phyloP scores from a whole-genome alignment of 2,797 vertebrate species.

The Peromyscus aztecus region DNA sequence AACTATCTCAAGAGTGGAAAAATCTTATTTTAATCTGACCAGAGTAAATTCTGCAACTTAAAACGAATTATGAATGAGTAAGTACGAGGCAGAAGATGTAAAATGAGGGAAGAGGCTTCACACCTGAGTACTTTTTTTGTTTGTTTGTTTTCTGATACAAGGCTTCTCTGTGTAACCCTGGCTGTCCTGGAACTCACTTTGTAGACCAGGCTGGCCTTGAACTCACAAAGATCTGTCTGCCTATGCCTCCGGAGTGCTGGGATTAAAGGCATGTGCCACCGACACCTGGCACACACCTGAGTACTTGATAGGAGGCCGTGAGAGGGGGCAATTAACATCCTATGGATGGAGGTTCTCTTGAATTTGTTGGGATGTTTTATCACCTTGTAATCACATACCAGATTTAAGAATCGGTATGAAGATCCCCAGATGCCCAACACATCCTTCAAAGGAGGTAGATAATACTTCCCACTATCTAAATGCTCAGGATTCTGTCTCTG shows the following conservation, averaged over 20 bases:
- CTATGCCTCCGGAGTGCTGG: neutral
- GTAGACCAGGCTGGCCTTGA: neutral
- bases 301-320: neutral
- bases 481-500: neutral
- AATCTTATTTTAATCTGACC: constrained; percentile 45
- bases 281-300: neutral
- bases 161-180: neutral
- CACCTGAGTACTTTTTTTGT: neutral
- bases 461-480: neutral
- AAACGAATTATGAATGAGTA: constrained; percentile 29
- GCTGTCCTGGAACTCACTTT: neutral
- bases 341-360: neutral
- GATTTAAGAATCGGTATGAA: neutral
- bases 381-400: neutral
- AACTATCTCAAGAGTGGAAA: neutral
- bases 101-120: neutral
- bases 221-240: neutral
- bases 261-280: no score
- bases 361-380: neutral
- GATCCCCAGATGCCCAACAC: neutral
- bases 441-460: neutral
- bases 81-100: neutral
- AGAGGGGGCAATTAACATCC: neutral
- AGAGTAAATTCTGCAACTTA: constrained; percentile 49
- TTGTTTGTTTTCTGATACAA: neutral